Evolutionary conservation across 2,113 vertebrate species (phyloP), one percentile per base, ranked within the genome.

Genomic region (Spea bombifrons): DNA sequence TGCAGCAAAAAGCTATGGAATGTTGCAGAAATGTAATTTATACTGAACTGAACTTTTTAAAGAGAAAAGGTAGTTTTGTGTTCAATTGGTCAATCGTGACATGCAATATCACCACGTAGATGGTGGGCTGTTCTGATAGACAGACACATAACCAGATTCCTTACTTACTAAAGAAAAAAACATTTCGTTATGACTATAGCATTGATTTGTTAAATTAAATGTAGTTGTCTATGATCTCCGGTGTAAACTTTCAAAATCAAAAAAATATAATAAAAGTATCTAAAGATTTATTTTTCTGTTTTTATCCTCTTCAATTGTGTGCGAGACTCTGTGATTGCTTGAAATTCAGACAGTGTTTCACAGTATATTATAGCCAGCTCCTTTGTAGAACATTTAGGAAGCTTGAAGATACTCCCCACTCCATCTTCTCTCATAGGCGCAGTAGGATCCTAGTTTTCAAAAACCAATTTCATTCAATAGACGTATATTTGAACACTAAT

Each of bases 301-400:
- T 16, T 66, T 78, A 10, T 64, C 7, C 45, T 73, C 15, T 57
- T 12, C 50, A 47, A 12, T 55, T 30, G 30, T 64, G 63, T 53
- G 59, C 59, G 52, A 48, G 43, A 64, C 46, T 61, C 6, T 53
- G 48, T 68, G 52, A 68, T 59, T 67, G 71, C 55, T n/a, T 80
- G 53, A 67, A 57, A 80, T 74, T 45, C 53, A 59, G 10, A 16
- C 10, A 57, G 16, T 67, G 52, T 74, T 65, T 59, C 71, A 55
- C 66, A 52, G n/a, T 68, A 59, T 15, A n/a, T 13, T n/a, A 45
- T 7, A 67, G 63, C 70, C 48, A 44, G 44, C 64, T 80, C 64
- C 71, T 61, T 61, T 80, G 64, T 80, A 71, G 45, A 73, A 80
- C 49, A 71, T 67, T 74, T 61, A 74, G 73, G 71, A 67, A 57